These are phyloP conservation scores for Tapera naevia DNA, from an alignment of 2,797 vertebrate genomes.

Conservation along the genomic window DNA sequence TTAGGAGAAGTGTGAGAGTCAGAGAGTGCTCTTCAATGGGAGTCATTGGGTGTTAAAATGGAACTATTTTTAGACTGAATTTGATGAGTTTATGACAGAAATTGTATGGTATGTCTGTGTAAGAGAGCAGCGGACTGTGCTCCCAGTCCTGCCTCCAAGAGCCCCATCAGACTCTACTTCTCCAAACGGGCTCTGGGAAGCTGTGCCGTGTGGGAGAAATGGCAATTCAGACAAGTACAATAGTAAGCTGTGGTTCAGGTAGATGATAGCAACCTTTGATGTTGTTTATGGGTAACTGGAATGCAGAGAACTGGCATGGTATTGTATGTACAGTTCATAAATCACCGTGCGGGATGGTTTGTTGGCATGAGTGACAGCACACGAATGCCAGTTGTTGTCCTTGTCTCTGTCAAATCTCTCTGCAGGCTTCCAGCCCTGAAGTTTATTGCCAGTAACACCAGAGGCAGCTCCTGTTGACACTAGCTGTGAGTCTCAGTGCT, in stretches of 20 bases:
- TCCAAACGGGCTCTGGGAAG: background rate
- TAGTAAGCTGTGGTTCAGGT: background rate
- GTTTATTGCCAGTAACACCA: background rate
- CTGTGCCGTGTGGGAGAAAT: background rate
- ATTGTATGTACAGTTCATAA: background rate
- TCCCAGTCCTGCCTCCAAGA: background rate
- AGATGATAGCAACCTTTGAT: background rate
- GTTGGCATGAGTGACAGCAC: background rate
- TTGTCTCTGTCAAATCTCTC: background rate
- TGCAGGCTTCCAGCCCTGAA: background rate
- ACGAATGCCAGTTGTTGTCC: background rate
- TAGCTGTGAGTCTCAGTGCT: background rate
- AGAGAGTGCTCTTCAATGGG: background rate
- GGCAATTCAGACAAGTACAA: background rate
- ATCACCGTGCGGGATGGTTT: background rate
- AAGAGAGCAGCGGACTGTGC: background rate
- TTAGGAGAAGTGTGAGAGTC: background rate
- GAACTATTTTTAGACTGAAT: background rate
- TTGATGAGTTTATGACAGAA: background rate
- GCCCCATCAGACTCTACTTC: fast-evolving
- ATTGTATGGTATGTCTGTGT: background rate
- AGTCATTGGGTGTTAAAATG: background rate
- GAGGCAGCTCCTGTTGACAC: background rate
- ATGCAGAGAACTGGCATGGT: background rate
- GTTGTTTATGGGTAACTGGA: background rate